Evolutionary conservation across 2,888 invertebrate species (phyloP), one percentile per base, ranked within the genome.

Genomic region (Diaprepes abbreviatus): DNA sequence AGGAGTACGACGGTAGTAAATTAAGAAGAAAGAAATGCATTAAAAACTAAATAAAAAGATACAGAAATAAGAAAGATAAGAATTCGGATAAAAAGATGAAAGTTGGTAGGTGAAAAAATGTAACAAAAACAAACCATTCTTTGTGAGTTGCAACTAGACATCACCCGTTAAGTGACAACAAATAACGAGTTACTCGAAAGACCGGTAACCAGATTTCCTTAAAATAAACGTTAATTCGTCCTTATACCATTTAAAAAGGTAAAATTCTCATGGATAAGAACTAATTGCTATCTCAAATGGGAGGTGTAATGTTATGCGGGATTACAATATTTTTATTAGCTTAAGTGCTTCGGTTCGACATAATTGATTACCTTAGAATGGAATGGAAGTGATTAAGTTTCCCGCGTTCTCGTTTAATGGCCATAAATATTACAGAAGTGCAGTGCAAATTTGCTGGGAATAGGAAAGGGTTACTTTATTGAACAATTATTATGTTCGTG

Each of bases 281-380:
- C 33, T 63, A 67, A 62, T 55, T 62, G 67, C 59, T 67, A 67
- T 62, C 55, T 55, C 35, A 67, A 67, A 62, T 33, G 55, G 67
- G 67, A 62, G 67, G 67, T 55, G 48, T 67, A 67, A 67, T 62
- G 28, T 16, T 62, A 62, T 67, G 50, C 66, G 33, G 48, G 52
- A 40, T 60, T 66, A 54, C 40, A 19, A 10, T 7, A 60, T 66
- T 66, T 66, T 62, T 67, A 67, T 62, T 57, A 31, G 67, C 19
- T 48, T 28, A 55, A 62, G 55, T 50, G 60, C 35, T 62, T 45
- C 17, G 67, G 40, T 45, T 62, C 57, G 54, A 57, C 67, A 62
- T 67, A 67, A 67, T 62, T 60, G 67, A 67, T 67, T 40, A 54
- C 62, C n/a, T 10, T 43, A 43, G 59, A 63, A 63, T 40, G 63